Evolutionary conservation across 2,797 vertebrate species (phyloP).

Genomic region (Clarias platycephalus): DNA sequence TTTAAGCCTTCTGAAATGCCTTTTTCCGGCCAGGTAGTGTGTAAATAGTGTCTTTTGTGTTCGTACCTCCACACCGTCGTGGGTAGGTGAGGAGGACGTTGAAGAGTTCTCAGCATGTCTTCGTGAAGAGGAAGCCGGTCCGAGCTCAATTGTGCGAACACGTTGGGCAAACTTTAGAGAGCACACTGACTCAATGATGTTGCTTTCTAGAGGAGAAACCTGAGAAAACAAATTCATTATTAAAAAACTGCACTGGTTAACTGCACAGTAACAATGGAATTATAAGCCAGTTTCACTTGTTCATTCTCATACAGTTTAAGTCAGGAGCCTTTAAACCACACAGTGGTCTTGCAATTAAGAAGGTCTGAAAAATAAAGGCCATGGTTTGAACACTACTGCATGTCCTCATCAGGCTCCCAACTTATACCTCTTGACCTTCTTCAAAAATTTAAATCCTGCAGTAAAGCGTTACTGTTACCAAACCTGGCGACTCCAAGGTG

Average conservation of each 20-base stretch:
- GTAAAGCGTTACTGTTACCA: not conserved
- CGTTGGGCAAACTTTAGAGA: conserved; percentile 96
- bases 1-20: too few species aligned
- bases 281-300: not conserved
- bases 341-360: not conserved
- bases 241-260: not conserved
- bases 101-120: conserved; percentile 82
- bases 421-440: not conserved
- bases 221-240: conserved; percentile 55
- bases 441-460: not conserved
- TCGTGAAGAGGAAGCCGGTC: conserved; percentile 69
- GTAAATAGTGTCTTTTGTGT: too few species aligned
- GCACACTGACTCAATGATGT: conserved; percentile 90
- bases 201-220: conserved; percentile 87
- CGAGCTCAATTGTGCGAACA: conserved; percentile 89
- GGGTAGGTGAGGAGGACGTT: conserved; percentile 82
- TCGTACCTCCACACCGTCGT: conserved; percentile 87
- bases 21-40: too few species aligned
- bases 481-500: not conserved
- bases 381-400: not conserved
- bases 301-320: not conserved
- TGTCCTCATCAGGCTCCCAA: not conserved
- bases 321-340: not conserved
- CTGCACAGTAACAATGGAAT: not conserved
- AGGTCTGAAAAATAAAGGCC: not conserved